Evolutionary conservation across 2,113 vertebrate species (phyloP).

Genomic region (Cranoglanis bouderius): DNA sequence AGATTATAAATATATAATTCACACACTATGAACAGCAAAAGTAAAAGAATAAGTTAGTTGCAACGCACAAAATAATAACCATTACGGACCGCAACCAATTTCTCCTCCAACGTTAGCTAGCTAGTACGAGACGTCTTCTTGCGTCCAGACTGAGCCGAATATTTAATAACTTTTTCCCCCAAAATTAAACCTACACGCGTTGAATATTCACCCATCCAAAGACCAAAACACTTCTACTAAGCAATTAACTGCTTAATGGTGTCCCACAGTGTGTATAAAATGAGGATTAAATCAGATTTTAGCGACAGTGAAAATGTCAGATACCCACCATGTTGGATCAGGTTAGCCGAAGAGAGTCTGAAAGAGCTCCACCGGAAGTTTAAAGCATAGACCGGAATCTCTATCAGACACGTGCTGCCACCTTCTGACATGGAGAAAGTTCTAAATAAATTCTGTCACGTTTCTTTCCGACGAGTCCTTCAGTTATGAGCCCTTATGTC

Average conservation of each 20-base stretch:
- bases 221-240: neutral
- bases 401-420: neutral
- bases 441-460: neutral
- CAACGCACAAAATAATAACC: neutral
- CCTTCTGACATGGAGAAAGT: constrained; percentile 5
- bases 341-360: constrained; percentile 65
- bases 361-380: constrained; percentile 52
- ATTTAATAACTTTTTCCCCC: neutral
- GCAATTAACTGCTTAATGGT: neutral
- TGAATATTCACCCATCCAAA: neutral
- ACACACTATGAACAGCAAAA: neutral
- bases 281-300: constrained; percentile 56
- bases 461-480: neutral
- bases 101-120: neutral
- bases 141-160: neutral
- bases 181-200: neutral
- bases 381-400: constrained; percentile 13
- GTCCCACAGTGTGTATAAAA: neutral
- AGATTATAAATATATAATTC: neutral
- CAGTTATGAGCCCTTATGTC: neutral
- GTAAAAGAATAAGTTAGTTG: too few species aligned
- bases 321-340: constrained; percentile 77
- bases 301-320: neutral
- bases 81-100: neutral
- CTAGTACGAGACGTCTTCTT: neutral